phyloP scores from a whole-genome alignment of 1,140 invertebrate species.

The Acromyrmex echinatior region DNA sequence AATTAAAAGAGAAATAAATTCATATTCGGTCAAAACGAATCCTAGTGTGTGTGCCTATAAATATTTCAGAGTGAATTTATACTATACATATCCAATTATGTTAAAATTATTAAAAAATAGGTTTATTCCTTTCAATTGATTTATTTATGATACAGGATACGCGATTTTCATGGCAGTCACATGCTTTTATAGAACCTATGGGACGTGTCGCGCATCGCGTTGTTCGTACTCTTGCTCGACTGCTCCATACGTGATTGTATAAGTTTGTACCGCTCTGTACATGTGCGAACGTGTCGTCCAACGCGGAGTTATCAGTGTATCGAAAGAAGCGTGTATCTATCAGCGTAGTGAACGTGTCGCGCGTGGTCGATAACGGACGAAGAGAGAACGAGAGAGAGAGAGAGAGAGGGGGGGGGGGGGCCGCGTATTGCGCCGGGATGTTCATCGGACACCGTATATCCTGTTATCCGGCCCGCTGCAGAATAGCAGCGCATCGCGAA shows the following conservation, averaged over 20 bases:
- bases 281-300: conserved; percentile 28
- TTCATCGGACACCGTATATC: conserved; percentile 87
- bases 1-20: too few species aligned
- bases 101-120: too few species aligned
- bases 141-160: background rate
- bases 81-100: too few species aligned
- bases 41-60: too few species aligned
- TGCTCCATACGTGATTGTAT: background rate
- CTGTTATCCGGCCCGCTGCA: conserved; percentile 86
- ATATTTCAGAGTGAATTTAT: too few species aligned
- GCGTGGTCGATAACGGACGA: conserved; percentile 81
- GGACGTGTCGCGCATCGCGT: conserved; percentile 20
- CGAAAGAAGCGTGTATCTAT: conserved; percentile 71
- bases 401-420: background rate
- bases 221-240: background rate
- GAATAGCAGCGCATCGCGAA: conserved; percentile 78
- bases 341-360: conserved; percentile 61
- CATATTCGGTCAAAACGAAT: too few species aligned
- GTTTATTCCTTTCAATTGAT: too few species aligned
- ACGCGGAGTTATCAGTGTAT: conserved; percentile 35
- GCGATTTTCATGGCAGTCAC: background rate
- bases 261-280: conserved; percentile 3
- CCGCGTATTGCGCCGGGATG: conserved; percentile 82
- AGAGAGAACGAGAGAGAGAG: background rate
- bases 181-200: background rate